Percentiles rank a stretch among this genome's conserved stretches.
These are phyloP conservation scores for Scaptomyza montana DNA, from an alignment of 1,140 invertebrate genomes.

Conservation along the genomic window DNA sequence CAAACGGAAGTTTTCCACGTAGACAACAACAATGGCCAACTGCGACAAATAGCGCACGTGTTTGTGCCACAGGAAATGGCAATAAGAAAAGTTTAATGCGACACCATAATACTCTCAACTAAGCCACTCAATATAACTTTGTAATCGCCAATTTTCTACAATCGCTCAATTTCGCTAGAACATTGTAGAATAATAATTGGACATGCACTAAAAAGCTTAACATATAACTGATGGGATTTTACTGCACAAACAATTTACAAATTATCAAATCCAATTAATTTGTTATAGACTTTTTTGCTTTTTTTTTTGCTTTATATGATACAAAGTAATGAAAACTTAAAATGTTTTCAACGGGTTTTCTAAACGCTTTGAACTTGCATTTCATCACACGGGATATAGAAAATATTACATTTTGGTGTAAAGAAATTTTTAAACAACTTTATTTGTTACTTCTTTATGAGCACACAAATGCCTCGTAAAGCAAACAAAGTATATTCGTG, in stretches of 20 bases:
- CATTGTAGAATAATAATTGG: background rate
- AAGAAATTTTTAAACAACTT: background rate
- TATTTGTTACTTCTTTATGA: background rate
- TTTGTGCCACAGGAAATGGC: constrained; percentile 26
- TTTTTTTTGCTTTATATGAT: too few relatives aligned
- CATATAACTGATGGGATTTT: too few relatives aligned
- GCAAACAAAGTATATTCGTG: background rate
- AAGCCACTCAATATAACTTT: background rate
- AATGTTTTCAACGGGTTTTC: too few relatives aligned
- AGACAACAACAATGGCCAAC: constrained; percentile 49
- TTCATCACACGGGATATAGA: too few relatives aligned
- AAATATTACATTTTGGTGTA: too few relatives aligned
- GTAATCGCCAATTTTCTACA: background rate
- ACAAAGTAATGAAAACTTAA: too few relatives aligned
- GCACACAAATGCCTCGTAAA: background rate
- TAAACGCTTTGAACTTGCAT: too few relatives aligned
- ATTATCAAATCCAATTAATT: too few relatives aligned
- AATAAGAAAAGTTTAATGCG: constrained; percentile 4
- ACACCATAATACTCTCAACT: constrained; percentile 1
- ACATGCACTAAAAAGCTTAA: too few relatives aligned
- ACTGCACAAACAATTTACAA: too few relatives aligned
- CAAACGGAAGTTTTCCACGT: constrained; percentile 61
- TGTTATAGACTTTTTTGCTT: too few relatives aligned
- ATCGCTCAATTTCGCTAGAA: background rate
- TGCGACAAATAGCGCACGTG: constrained; percentile 47